Evolutionary conservation across 2,113 vertebrate species (phyloP), one percentile per base, ranked within the genome.

Genomic region (Melospiza georgiana): DNA sequence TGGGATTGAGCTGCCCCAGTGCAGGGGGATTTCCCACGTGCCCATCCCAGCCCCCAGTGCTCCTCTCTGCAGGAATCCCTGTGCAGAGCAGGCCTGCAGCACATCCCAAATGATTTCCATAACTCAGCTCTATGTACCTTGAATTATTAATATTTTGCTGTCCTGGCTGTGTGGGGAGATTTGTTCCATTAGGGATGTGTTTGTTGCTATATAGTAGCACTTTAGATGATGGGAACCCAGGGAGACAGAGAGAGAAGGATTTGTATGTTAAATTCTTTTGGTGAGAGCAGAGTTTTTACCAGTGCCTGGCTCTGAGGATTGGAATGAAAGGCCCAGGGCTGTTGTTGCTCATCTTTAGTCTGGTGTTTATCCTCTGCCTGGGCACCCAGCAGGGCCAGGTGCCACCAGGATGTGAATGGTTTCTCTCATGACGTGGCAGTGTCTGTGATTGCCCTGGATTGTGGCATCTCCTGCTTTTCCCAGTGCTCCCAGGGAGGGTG

Each of bases 121-220:
- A 97, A 97, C 95, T 91, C 96, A 15, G 12, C 54, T 87, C 11
- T 39, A 5, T 22, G 62, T 92, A 37, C 85, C 90, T 78, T 97
- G 94, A 97, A 96, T 97, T 97, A 97, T 97, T 97, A 96, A 97
- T 97, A 93, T 62, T 95, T 90, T 95, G 92, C 95, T 97, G 95
- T 92, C 97, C 97, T 96, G 96, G 96, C 97, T 88, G 90, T 48
- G 92, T 74, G 95, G 88, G 90, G 92, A 96, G 90, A 52, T 95
- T 96, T 96, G 87, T 82, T 68, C 96, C 82, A 27, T 96, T 91
- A 85, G 80, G 86, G 90, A 92, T 95, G 86, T 93, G 77, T 84
- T 95, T 95, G 94, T 90, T 74, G 8, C 87, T 94, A 0, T 84
- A n/a, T 1, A 22, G 87, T 13, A 94, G 48, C 43, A 21, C 84